Evolutionary conservation across 1,140 invertebrate species (phyloP), one percentile per base, ranked within the genome.

Genomic region (Cephus cinctus): DNA sequence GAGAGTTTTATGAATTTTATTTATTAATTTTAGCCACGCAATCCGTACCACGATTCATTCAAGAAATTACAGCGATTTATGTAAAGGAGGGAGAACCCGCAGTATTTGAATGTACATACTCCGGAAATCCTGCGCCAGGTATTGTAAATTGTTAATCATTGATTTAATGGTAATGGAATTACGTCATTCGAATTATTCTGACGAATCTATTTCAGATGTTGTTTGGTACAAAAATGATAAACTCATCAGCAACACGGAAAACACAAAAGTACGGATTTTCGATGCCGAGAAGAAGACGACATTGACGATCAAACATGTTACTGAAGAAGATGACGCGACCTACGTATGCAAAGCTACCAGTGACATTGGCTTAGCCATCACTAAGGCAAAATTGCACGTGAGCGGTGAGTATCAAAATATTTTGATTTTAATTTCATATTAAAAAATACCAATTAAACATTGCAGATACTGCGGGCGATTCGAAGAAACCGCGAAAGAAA

Each of bases 141-240:
- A 71, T 43, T 58, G 34, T 50, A 12, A 39, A 36, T 22, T 49
- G 5, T 38, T 19, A 16, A 9, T 0, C 19, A 30, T 15, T 2
- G 36, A 35, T 49, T 6, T 34, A 8, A 18, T n/a, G n/a, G n/a
- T n/a, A n/a, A n/a, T n/a, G n/a, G n/a, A 18, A 25, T 25, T 40
- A 14, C 20, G 9, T 42, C n/a, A 9, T 35, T 14, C 25, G 14
- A 43, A 47, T 15, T 46, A 40, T 40, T 41, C 6, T 15, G 42
- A 36, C 9, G 20, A 49, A 8, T 22, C 22, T 44, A 6, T 59
- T 58, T 12, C 72, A 87, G 89, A 90, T 78, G 84, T 96, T 52
- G 84, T 88, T 57, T 98, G 94, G 94, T 94, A 90, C 72, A 88
- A 88, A 68, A 86, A 94, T 67, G 89, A 90, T 59, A 87, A 89